Evolutionary conservation across 2,113 vertebrate species (phyloP), one percentile per base, ranked within the genome.

Genomic region (Noctilio leporinus): DNA sequence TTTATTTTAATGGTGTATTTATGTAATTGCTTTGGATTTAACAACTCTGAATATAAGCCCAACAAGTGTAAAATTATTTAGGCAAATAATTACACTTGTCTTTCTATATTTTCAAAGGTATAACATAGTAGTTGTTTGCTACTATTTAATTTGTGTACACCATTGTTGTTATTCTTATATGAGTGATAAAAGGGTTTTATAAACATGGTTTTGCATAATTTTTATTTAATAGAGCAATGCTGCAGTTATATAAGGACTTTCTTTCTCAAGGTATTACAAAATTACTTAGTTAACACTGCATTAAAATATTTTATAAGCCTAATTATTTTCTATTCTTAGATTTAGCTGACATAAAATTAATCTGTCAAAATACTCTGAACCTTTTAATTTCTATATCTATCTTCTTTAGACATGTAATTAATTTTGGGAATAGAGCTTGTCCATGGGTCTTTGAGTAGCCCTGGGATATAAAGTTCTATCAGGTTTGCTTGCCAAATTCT

Each of bases 181-280:
- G 93, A 86, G 24, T 72, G 72, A 81, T 80, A 84, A 88, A 26
- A 82, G 20, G 45, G 38, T 16, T 2, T 20, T 38, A 22, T 26
- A 72, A 81, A 12, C 0, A 45, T 82, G 81, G 85, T 91, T 5
- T 26, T 83, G 28, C 82, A 91, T 70, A 84, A 91, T 72, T 76
- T 53, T 90, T 35, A 4, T 75, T 80, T 78, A 38, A 73, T 45
- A 40, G 26, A 86, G 40, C 2, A 45, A 30, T 65, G 9, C 7
- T 73, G 33, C 7, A 97, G 30, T 62, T 85, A 75, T 7, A 1
- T 28, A 96, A 76, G 89, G 97, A 88, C 57, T 89, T 62, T 51
- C 6, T 72, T 17, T 89, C 15, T 30, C 92, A 89, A 95, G 5
- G 33, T 16, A 89, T 64, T 85, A 14, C 17, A 53, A 97, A 94